Evolutionary conservation across 35 echinoderm and acorn worm species (phyloP), one percentile per base, ranked within the genome.

Genomic region (Heliocidaris erythrogramma): DNA sequence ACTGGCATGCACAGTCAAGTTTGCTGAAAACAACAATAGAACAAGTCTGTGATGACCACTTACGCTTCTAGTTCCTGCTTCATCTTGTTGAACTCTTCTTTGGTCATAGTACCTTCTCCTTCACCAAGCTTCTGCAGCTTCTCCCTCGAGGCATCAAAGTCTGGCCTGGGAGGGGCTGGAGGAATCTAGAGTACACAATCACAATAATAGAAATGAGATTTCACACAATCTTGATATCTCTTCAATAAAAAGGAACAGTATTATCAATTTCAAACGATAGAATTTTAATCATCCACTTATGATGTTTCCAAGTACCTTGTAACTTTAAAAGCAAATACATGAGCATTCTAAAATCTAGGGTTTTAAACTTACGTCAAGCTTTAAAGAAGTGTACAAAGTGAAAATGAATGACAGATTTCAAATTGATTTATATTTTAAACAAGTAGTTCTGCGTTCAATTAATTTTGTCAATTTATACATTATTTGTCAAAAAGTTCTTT

Each of bases 41-140:
- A 11, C 52, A 2, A 56, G 14, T 56, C 1, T 2, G 50, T 5
- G 24, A 78, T 78, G 65, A 78, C n/a, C 30, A 98, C 98, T 97
- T 96, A 99, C 98, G 98, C 98, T 94, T 99, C 98, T 52, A 99
- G 85, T 85, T 99, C 98, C 65, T 97, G 97, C 86, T 99, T 99
- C 98, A 99, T 99, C 95, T 99, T 99, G 94, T 96, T 96, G 91
- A 99, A 99, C 53, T 99, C 98, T 94, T 99, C 98, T 85, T 99
- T 99, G 32, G 98, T 99, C 98, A 99, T 99, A 21, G 98, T 97
- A 49, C 98, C 98, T 91, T 99, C 98, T 59, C 98, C 98, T 96
- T 99, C 98, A 90, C 98, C 98, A 13, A 99, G 90, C 61, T 97
- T 99, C 86, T 99, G 98, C 7, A 99, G 98, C 71, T 99, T 99